phyloP scores from a whole-genome alignment of 2,113 vertebrate species.

The Phasianus colchicus region DNA sequence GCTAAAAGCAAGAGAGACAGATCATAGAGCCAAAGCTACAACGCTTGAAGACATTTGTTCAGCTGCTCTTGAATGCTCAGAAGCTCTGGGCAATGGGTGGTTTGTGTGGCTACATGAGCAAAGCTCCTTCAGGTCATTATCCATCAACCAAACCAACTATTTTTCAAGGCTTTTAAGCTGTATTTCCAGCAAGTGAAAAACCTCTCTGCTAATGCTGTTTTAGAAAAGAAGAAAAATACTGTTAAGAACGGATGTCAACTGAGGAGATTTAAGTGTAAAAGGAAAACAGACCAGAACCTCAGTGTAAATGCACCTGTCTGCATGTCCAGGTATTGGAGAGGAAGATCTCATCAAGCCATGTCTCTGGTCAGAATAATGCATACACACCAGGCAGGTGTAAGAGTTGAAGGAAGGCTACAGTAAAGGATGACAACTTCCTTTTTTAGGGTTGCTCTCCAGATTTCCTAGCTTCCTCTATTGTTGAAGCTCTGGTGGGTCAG shows the following conservation, averaged over 20 bases:
- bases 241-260: neutral
- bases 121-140: neutral
- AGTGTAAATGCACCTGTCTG: neutral
- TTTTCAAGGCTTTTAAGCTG: neutral
- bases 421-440: neutral
- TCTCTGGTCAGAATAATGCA: neutral
- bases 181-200: neutral
- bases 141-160: fast-evolving
- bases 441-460: neutral
- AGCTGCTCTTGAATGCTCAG: neutral
- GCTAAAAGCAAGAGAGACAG: neutral
- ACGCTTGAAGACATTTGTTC: neutral
- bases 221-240: neutral
- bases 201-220: neutral
- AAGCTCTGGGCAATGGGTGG: neutral
- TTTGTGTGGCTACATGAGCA: neutral
- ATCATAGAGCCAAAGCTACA: neutral
- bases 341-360: neutral
- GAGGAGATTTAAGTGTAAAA: neutral
- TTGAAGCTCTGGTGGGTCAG: neutral
- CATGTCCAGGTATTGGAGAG: neutral
- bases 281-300: neutral
- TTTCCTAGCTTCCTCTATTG: neutral
- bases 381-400: neutral
- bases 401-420: neutral